phyloP scores from a whole-genome alignment of 2,113 vertebrate species.

The Petroica traversi region DNA sequence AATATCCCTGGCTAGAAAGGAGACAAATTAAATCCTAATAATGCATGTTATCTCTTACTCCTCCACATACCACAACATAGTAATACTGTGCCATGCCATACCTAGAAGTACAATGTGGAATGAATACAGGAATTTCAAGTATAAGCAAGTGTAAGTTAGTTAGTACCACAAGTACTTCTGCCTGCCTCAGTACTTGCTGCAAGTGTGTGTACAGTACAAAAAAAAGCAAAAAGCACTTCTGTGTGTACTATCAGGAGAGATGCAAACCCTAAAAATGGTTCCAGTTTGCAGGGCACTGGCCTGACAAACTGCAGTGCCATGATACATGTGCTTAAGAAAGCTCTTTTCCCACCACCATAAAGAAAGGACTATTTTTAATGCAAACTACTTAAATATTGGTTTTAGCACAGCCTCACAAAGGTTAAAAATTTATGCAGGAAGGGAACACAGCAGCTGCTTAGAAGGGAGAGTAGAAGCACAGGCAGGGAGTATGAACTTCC shows the following conservation, averaged over 20 bases:
- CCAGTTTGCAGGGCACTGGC: neutral
- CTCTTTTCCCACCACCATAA: neutral
- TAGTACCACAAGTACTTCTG: neutral
- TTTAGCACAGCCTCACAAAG: neutral
- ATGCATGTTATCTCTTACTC: neutral
- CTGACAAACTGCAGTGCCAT: neutral
- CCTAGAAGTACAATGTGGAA: neutral
- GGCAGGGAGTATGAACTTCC: neutral
- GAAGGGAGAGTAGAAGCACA: neutral
- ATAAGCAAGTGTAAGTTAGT: neutral
- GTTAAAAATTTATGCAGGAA: neutral
- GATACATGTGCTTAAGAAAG: rapidly evolving
- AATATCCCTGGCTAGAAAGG: neutral
- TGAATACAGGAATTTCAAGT: neutral
- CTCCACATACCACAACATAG: neutral
- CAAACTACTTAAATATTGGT: neutral
- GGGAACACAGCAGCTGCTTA: neutral
- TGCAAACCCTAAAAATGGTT: neutral
- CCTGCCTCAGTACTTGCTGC: too few relatives aligned
- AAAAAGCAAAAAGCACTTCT: neutral
- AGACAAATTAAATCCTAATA: neutral
- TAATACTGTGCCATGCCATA: neutral
- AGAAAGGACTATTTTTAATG: neutral
- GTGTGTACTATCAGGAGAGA: neutral
- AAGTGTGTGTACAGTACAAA: rapidly evolving